Percentiles rank a stretch among this genome's conserved stretches.
Conservation (phyloP, 2,797 vertebrate species). For the Sebastes trivittatus region DNA sequence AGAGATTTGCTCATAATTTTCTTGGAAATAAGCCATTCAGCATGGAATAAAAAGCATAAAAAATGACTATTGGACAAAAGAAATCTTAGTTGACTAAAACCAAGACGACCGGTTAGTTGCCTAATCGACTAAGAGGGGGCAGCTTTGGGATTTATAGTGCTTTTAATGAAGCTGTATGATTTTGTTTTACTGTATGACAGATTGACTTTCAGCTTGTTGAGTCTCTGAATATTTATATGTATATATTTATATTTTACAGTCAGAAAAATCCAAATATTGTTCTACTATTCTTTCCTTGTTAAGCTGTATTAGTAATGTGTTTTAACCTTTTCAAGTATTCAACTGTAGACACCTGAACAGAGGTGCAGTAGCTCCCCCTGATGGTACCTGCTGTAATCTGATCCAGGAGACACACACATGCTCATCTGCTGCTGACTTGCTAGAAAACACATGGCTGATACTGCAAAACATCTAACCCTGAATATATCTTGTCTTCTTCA, state of each 20-base stretch:
- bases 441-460: constrained; percentile 58
- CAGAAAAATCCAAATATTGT: background rate
- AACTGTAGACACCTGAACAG: constrained; percentile 24
- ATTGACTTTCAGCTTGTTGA: background rate
- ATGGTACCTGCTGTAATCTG: constrained; percentile 31
- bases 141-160: background rate
- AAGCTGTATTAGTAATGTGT: background rate
- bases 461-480: background rate
- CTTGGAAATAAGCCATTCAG: too few relatives aligned
- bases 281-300: background rate
- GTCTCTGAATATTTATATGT: background rate
- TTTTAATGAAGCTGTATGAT: background rate
- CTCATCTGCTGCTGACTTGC: constrained; percentile 40
- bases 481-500: background rate
- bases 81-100: too few relatives aligned
- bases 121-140: too few relatives aligned
- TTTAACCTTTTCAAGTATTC: constrained; percentile 7
- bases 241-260: background rate
- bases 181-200: background rate
- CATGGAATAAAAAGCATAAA: too few relatives aligned
- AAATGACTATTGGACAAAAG: too few relatives aligned
- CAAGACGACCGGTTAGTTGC: too few relatives aligned
- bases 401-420: constrained; percentile 18
- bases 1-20: too few relatives aligned
- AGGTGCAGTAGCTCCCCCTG: constrained; percentile 41